These are phyloP conservation scores for Gari tellinella DNA, from an alignment of 2,888 invertebrate genomes.

Conservation along the genomic window DNA sequence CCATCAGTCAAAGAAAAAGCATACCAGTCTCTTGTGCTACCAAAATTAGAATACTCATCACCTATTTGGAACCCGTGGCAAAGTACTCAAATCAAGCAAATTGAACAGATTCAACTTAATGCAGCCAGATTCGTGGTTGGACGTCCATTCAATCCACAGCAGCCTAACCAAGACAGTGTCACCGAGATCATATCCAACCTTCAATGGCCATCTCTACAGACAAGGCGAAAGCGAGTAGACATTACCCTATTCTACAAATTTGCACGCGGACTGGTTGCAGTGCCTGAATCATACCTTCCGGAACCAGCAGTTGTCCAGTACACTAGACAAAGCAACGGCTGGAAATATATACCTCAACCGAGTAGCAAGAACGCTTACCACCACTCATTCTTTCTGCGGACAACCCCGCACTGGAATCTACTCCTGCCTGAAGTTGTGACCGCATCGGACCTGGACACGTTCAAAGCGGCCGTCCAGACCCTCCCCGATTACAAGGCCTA, in stretches of 20 bases:
- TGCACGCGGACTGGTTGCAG: neutral
- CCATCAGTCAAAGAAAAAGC: neutral
- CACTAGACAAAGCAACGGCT: no score
- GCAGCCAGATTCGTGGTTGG: neutral
- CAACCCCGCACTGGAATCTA: no score
- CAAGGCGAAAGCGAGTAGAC: neutral
- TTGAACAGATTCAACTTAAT: conserved; percentile 8
- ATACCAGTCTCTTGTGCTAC: neutral
- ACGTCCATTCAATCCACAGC: conserved; percentile 1
- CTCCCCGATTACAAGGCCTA: no score
- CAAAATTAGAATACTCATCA: neutral
- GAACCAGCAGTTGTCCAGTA: no score
- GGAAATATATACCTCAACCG: no score
- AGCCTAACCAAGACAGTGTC: neutral
- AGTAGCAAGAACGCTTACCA: no score
- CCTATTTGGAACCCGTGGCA: conserved; percentile 5
- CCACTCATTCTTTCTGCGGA: no score
- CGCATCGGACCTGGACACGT: no score
- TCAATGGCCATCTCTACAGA: no score
- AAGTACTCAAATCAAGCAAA: neutral
- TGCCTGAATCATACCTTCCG: neutral
- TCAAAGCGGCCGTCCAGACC: no score
- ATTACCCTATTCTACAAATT: neutral
- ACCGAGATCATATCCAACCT: neutral
- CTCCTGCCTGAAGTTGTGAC: no score